Conservation (phyloP, 2,797 vertebrate genomes). For the Gobio occitaniae region DNA sequence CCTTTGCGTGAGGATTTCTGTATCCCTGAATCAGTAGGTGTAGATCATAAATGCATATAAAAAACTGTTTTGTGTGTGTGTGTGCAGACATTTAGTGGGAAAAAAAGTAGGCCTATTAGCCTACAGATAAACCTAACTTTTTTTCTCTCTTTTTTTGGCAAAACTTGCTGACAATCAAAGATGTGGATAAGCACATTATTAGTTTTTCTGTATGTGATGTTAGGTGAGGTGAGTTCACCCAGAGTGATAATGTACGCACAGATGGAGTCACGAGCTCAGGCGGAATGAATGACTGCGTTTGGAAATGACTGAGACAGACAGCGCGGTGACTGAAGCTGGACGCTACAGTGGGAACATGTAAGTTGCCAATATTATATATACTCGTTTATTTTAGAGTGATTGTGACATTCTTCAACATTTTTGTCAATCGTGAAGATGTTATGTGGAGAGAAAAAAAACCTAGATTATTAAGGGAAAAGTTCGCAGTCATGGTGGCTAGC, state of each 20-base stretch:
- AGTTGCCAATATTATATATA: not conserved
- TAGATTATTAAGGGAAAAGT: not conserved
- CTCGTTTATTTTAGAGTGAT: not conserved
- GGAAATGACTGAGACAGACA: slow-evolving; percentile 17
- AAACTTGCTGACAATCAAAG: not conserved
- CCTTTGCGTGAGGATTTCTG: not conserved
- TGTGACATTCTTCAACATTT: not conserved
- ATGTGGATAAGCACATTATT: not conserved
- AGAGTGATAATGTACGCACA: not conserved
- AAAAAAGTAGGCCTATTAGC: not conserved
- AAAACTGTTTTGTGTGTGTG: too few species aligned
- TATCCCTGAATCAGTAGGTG: not conserved
- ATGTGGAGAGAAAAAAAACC: not conserved
- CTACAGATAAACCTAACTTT: not conserved
- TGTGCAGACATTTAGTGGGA: too few species aligned
- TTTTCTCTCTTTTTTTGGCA: accelerated
- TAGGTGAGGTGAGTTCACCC: not conserved
- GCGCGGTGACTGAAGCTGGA: slow-evolving; percentile 1
- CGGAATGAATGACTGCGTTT: slow-evolving; percentile 6
- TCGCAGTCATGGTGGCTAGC: slow-evolving; percentile 33
- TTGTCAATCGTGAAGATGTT: not conserved
- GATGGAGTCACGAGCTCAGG: slow-evolving; percentile 27
- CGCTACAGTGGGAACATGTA: slow-evolving; percentile 3
- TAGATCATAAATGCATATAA: not conserved
- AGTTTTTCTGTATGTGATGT: not conserved